Evolutionary conservation across 2,113 vertebrate genomes (phyloP).

Genomic region (Podarcis muralis): DNA sequence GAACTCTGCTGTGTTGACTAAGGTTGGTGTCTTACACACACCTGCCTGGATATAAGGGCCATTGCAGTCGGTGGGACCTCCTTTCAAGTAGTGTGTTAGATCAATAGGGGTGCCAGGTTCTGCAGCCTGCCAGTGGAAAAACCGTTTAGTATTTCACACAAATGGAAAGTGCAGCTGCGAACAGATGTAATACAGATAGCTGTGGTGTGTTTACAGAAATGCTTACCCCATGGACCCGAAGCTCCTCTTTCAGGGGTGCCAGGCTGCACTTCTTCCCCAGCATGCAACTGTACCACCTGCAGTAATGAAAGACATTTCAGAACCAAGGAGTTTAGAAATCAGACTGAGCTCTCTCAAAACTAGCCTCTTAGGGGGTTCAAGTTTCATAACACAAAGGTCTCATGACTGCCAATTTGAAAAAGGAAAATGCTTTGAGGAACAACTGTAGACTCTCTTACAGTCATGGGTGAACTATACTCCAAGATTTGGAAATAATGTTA

Average conservation of each 20-base stretch:
- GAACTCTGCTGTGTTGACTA: not conserved
- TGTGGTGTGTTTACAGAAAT: not conserved
- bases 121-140: not conserved
- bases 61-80: not conserved
- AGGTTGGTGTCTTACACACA: not conserved
- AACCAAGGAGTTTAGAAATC: not conserved
- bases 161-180: not conserved
- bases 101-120: too few relatives aligned
- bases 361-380: too few relatives aligned
- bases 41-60: not conserved
- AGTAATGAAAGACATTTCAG: constrained; percentile 15
- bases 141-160: not conserved
- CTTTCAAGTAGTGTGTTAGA: not conserved
- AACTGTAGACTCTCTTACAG: too few relatives aligned
- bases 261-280: constrained; percentile 98
- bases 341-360: too few relatives aligned
- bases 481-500: too few relatives aligned
- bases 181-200: not conserved
- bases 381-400: too few relatives aligned
- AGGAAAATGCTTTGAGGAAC: too few relatives aligned
- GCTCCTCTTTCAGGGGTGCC: constrained; percentile 94
- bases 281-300: constrained; percentile 99
- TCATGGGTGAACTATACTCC: too few relatives aligned
- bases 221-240: constrained; percentile 93
- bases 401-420: too few relatives aligned